phyloP scores from a whole-genome alignment of 1,140 invertebrate genomes.

The Microplitis demolitor region DNA sequence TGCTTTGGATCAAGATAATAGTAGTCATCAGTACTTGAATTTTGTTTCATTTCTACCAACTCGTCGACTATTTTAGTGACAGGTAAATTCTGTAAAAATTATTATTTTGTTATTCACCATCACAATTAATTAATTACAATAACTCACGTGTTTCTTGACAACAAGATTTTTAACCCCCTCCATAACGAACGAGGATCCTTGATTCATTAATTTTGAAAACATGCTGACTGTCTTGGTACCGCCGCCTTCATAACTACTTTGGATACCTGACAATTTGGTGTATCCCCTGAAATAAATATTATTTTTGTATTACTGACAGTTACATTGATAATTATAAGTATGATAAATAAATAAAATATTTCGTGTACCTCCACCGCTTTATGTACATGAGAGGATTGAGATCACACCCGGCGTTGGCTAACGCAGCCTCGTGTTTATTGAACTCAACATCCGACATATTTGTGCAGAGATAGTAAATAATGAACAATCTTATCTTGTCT shows the following conservation, averaged over 20 bases:
- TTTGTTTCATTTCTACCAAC: slow-evolving; percentile 84
- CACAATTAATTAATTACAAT: background rate
- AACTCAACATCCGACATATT: slow-evolving; percentile 83
- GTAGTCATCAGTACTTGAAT: slow-evolving; percentile 83
- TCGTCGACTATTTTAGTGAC: slow-evolving; percentile 91
- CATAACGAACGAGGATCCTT: slow-evolving; percentile 98
- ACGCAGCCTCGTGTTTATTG: slow-evolving; percentile 78
- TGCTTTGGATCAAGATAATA: slow-evolving; percentile 93
- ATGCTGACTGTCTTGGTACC: slow-evolving; percentile 96
- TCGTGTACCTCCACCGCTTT: slow-evolving; percentile 83
- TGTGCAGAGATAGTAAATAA: slow-evolving; percentile 92
- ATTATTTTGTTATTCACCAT: background rate
- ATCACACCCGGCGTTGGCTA: slow-evolving; percentile 85
- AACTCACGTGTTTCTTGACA: slow-evolving; percentile 91
- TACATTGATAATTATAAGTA: slow-evolving; percentile 39
- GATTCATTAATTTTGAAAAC: slow-evolving; percentile 97
- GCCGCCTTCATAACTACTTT: slow-evolving; percentile 85
- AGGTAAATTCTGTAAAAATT: slow-evolving; percentile 75
- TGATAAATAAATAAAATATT: slow-evolving; percentile 37
- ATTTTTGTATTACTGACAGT: slow-evolving; percentile 26
- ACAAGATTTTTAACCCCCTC: slow-evolving; percentile 99
- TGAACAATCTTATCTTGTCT: slow-evolving; percentile 93
- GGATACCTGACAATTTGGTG: slow-evolving; percentile 76
- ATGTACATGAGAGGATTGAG: slow-evolving; percentile 82
- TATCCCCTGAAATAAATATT: slow-evolving; percentile 66